Base-by-base conservation (phyloP, 2,797 vertebrate genomes). In the Enteromius unitaeniatus region DNA sequence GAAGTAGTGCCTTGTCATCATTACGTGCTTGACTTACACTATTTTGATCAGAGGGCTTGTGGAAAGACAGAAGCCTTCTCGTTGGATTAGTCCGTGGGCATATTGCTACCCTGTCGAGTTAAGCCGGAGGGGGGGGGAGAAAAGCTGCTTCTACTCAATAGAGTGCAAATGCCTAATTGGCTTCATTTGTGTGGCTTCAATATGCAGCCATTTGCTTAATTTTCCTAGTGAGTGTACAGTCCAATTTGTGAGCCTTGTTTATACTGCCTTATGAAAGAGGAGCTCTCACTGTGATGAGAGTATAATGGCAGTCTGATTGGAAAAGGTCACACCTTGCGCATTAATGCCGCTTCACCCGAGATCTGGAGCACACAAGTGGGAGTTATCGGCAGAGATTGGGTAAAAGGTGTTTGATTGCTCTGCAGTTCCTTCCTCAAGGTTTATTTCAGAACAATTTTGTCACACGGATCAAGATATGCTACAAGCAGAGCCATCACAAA, bases 181-280 rank as follows among this genome's bases (percentile, higher is more conserved):
- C 60, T 85, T 87, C 62, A 62, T 84, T 89, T 88, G 70, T 86
- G 42, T 34, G 45, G 62, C 58, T 84, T 83, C 51, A 86, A 78
- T 74, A 67, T 75, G 55, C 23, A 53, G 70, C 49, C 51, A 64
- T 85, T 81, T 82, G 70, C 79, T 79, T 84, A 72, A 88, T 87
- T 84, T 80, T 84, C 75, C 49, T 47, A 74, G 60, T 34, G 47
- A 79, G 79, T 76, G 82, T 68, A 34, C 77, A 34, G 58, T 70
- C 68, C 74, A 85, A 88, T 85, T 88, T 84, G 53, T n/a, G n/a
- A 51, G 77, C 82, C 85, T 87, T 89, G 86, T 89, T 87, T 87
- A 77, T 67, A 40, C 51, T 40, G 23, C 76, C 62, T 78, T 51
- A 40, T 74, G 47, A 72, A 53, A 60, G 19, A 26, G 80, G 37